Evolutionary conservation across 35 echinoderm and acorn worm genomes (phyloP), one percentile per base, ranked within the genome.

Genomic region (Heliocidaris tuberculata): DNA sequence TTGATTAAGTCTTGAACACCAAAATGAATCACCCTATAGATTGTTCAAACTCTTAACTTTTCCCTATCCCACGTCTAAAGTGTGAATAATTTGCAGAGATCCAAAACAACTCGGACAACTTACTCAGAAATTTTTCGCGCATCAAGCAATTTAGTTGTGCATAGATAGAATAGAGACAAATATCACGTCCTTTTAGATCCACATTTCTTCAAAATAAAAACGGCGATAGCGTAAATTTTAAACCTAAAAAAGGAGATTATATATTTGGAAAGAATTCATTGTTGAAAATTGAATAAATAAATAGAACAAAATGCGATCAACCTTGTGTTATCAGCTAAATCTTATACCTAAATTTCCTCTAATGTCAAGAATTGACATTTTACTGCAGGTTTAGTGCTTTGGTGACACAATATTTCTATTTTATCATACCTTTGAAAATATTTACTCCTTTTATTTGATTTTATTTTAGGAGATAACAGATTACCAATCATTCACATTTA

Each of bases 1-100:
- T 78, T 78, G 65, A 78, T 78, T 78, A 78, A 78, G 65, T 19
- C 65, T 78, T 78, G 19, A 78, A 78, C 65, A 78, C 65, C 65
- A 78, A 78, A 78, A 78, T 78, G 65, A 78, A 78, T 78, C 65
- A 78, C 65, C 65, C 7, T 7, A n/a, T 19, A 78, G 19, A 27
- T 78, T 78, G 4, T 21, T 78, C 65, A 78, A 78, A 78, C 65
- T 78, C 65, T 1, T 1, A 78, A 78, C 21, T 78, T 78, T n/a
- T 24, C 0, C 10, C 52, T 9, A 9, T 13, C 9, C 52, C 9
- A 10, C 2, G 15, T 27, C 65, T 19, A 78, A 78, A 78, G 65
- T 78, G 65, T 19, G 65, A 78, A 78, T 78, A 78, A 78, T 78
- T 78, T 78, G 65, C 65, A n/a, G 65, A 78, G 17, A n/a, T n/a